A percentile compares a stretch with the other conserved stretches of the same genome.
phyloP scores from a whole-genome alignment of 2,797 vertebrate genomes.

The Pangasius mekongensis region DNA sequence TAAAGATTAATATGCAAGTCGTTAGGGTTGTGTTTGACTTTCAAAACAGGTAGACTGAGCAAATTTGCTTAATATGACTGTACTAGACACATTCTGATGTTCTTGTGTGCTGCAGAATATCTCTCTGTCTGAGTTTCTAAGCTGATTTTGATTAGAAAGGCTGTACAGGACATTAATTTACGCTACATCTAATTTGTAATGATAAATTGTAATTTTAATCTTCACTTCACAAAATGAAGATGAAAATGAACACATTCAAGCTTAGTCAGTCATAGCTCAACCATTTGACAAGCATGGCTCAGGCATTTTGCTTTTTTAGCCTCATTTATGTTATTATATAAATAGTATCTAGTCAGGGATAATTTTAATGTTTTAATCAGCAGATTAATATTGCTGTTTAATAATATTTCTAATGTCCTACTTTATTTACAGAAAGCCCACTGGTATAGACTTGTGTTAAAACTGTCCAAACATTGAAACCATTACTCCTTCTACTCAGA shows the following conservation, averaged over 20 bases:
- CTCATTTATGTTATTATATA: background rate
- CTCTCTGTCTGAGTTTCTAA: background rate
- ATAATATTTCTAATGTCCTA: background rate
- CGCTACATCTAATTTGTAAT: background rate
- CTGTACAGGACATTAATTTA: background rate
- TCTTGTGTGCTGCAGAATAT: background rate
- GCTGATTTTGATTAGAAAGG: background rate
- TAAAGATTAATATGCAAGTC: too few species aligned
- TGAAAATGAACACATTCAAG: background rate
- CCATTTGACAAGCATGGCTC: background rate
- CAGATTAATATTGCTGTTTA: background rate
- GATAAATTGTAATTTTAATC: background rate
- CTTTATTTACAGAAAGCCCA: background rate
- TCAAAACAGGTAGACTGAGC: background rate
- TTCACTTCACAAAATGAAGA: background rate
- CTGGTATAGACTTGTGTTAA: background rate
- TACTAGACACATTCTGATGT: background rate
- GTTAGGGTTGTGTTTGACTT: background rate
- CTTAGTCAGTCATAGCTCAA: background rate
- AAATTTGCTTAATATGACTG: background rate
- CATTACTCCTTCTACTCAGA: background rate
- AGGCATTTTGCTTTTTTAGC: too few species aligned
- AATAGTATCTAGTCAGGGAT: background rate
- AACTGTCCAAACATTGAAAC: background rate
- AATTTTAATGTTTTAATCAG: background rate